These are phyloP conservation scores for Meteorus cinctellus DNA, from an alignment of 2,888 invertebrate genomes.

Conservation along the genomic window DNA sequence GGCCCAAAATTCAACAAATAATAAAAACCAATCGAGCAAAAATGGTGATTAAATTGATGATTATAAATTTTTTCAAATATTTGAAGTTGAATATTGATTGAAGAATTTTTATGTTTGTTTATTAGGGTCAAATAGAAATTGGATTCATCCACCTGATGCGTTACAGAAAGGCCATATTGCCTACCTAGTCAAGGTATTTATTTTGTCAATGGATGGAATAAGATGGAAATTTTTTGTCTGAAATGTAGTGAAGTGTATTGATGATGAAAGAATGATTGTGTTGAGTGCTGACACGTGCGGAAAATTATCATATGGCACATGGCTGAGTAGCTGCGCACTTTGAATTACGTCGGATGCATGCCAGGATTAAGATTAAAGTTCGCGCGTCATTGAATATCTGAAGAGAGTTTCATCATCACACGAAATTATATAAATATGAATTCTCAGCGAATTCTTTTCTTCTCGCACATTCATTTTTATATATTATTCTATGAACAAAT, in stretches of 20 bases:
- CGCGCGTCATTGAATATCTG: conserved; percentile 1
- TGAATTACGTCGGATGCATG: conserved; percentile 2
- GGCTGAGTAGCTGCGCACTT: not conserved
- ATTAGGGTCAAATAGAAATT: conserved; percentile 78
- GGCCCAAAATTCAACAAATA: conserved; percentile 76
- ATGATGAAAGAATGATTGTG: not conserved
- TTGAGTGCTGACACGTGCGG: not conserved
- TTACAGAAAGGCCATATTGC: conserved; percentile 96
- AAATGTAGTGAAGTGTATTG: not conserved
- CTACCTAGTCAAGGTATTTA: conserved; percentile 93
- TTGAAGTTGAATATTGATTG: not conserved
- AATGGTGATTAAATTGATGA: conserved; percentile 61
- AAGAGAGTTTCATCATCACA: not conserved
- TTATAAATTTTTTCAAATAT: conserved; percentile 4
- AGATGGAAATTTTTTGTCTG: not conserved
- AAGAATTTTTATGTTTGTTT: not conserved
- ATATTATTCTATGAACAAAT: not conserved
- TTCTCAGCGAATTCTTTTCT: not conserved
- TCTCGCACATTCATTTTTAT: not conserved
- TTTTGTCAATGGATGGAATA: not conserved
- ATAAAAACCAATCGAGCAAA: conserved; percentile 72
- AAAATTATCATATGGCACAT: not conserved
- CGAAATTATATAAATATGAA: not conserved
- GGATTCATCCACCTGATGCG: conserved; percentile 96
- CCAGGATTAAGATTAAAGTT: not conserved